Evolutionary conservation across 2,113 vertebrate genomes (phyloP), one percentile per base, ranked within the genome.

Genomic region (Oreochromis aureus): DNA sequence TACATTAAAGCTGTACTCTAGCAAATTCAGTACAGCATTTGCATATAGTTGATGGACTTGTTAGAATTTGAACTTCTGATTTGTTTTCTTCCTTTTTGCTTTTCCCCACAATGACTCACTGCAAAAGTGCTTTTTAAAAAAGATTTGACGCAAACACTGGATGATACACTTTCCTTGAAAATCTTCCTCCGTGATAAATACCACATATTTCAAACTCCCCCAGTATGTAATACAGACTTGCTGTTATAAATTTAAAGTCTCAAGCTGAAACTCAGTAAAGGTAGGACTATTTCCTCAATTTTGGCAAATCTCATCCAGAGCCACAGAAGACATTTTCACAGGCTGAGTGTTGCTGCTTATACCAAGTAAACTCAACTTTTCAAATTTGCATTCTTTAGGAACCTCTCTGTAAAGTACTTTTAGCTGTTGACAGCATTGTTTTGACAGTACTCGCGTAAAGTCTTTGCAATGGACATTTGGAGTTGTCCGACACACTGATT

Each of bases 161-260:
- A 54, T 86, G 32, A 56, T 73, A 22, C 61, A 41, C 63, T 58
- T 76, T 39, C 39, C 55, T 55, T 88, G 18, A 81, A 41, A 16
- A 32, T 83, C 80, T 84, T 81, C 48, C 48, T 11, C 18, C 54
- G n/a, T 51, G 22, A 80, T 51, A 66, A 76, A 87, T 58, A 41
- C 36, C 80, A 81, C 86, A 76, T 63, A 55, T 76, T 30, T 80
- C 59, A 39, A 19, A 39, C 59, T 81, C 53, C 66, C 27, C 51
- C 53, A 30, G 82, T 61, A 82, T 61, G 44, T 41, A 61, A 61
- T 69, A 2, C 48, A 19, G 24, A 44, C 69, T 41, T 32, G 41
- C 48, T 66, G 34, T 27, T 22, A 19, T 34, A 78, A 76, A 78
- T 79, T 53, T 80, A 11, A 84, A 78, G 83, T 83, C 79, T 91